Conservation (phyloP, 1,140 invertebrate species). For the Bombus fervidus region DNA sequence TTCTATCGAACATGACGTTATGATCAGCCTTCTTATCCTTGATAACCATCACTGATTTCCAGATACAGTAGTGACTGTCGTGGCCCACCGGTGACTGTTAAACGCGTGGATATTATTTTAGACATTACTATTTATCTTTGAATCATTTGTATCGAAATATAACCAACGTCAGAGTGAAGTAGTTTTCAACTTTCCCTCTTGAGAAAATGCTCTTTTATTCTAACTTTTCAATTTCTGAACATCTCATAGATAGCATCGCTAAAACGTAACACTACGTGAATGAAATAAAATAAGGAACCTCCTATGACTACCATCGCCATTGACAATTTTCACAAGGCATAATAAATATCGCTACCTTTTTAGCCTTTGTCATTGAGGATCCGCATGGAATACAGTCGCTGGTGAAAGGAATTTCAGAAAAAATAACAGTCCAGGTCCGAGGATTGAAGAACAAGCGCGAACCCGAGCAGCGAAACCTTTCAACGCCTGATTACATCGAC, state of each 20-base stretch:
- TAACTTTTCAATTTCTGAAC: neutral
- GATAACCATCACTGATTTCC: too few relatives aligned
- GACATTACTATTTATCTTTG: too few relatives aligned
- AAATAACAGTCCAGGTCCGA: neutral
- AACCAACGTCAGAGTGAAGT: neutral
- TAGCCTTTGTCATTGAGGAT: neutral
- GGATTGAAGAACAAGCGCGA: neutral
- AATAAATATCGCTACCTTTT: conserved; percentile 11
- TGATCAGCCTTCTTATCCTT: too few relatives aligned
- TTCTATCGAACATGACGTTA: too few relatives aligned
- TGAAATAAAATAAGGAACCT: too few relatives aligned
- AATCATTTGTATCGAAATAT: neutral
- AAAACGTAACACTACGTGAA: too few relatives aligned
- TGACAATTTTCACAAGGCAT: neutral
- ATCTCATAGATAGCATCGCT: too few relatives aligned
- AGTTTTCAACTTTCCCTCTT: neutral
- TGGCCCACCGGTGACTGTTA: too few relatives aligned
- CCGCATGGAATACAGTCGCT: neutral
- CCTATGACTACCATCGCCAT: too few relatives aligned
- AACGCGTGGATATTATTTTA: too few relatives aligned
- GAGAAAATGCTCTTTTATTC: neutral
- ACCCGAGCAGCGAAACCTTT: conserved; percentile 27
- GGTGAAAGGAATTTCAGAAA: neutral
- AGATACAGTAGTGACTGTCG: too few relatives aligned
- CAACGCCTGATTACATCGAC: conserved; percentile 56